phyloP scores from a whole-genome alignment of 2,888 invertebrate genomes.

The Limnephilus lunatus region DNA sequence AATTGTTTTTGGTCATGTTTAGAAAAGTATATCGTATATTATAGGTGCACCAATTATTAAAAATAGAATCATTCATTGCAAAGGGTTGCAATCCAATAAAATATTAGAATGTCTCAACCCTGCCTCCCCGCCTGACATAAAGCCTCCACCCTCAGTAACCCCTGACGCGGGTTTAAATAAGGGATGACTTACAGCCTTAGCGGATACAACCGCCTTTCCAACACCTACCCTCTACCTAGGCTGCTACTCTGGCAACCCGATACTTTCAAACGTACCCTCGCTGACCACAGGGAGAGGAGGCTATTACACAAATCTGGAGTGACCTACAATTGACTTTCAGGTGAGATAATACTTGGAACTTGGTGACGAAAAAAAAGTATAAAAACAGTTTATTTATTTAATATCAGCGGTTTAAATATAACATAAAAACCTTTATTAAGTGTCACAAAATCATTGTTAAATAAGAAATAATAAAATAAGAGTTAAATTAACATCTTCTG shows the following conservation, averaged over 20 bases:
- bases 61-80: neutral
- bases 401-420: no score
- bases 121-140: neutral
- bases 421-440: no score
- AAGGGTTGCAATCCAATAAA: neutral
- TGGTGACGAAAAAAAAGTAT: neutral
- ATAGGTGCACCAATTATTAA: neutral
- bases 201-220: slow-evolving; percentile 3
- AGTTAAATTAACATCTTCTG: no score
- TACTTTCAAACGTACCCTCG: neutral
- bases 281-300: slow-evolving; percentile 8
- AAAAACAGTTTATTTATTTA: no score
- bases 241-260: neutral
- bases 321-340: slow-evolving; percentile 36
- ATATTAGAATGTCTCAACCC: neutral
- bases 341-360: neutral
- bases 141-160: slow-evolving; percentile 35
- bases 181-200: slow-evolving; percentile 54
- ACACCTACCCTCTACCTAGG: neutral
- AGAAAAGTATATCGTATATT: no score
- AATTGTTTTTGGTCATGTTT: no score
- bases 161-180: slow-evolving; percentile 56
- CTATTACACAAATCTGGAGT: neutral
- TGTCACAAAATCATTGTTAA: no score
- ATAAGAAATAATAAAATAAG: no score